Base-by-base conservation (phyloP, 2,797 vertebrate species). In the Propithecus perrieri region DNA sequence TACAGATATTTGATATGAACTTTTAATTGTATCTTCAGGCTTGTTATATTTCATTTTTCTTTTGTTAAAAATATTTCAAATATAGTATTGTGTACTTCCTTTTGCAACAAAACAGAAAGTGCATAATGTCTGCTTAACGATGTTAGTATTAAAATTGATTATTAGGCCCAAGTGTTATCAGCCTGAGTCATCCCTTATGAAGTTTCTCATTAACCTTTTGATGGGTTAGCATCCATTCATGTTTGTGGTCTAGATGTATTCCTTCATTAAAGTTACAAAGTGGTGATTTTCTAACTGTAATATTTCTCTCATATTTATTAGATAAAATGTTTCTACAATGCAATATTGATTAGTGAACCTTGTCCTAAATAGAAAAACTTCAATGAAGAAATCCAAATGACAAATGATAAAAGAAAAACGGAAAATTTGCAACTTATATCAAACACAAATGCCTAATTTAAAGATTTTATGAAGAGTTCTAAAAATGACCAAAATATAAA, bases 401-500 rank as follows among this genome's bases (percentile, higher is more conserved):
- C 1, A 15, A 35, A 28, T 12, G 43, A 61, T 14, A 53, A 48
- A 50, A 71, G 30, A 48, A 33, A 41, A 85, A 55, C 7, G 14
- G n/a, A 85, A 69, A 85, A 69, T 69, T 28, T 38, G 48, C 15
- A 30, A 53, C 48, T 69, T 48, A 38, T 46, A 53, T 3, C 15
- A 41, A 48, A 38, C 22, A 71, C 63, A 30, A 85, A 53, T 20
- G 33, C 15, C 30, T n/a, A 48, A 84, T 65, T 84, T 65, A n/a
- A 46, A 33, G 38, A 81, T 81, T 59, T 12, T 61, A 69, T 38
- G 59, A 30, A 48, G 43, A 48, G 43, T 84, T 14, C 14, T 85
- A 48, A 85, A 91, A 75, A 59, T 98, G 26, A 38, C n/a, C 48
- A 85, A 65, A 26, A 46, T 30, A 24, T 84, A 65, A 84, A 46